Percentiles rank a stretch among this genome's conserved stretches.
Evolutionary conservation across 37 sponge, comb jelly and placozoan species (phyloP).

Genomic region (Geodia barretti): DNA sequence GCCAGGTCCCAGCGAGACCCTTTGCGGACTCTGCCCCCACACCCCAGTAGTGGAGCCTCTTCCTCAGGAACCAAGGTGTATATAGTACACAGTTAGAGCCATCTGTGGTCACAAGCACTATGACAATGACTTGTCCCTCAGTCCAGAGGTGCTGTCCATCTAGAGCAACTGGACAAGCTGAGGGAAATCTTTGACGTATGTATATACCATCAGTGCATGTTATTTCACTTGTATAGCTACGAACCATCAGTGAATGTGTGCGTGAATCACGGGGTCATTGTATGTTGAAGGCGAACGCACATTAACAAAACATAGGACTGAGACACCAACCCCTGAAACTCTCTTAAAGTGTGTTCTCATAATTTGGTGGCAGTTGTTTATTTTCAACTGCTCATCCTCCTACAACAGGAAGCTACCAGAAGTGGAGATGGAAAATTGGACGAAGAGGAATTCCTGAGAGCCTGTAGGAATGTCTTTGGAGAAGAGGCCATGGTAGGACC

Average conservation of each 20-base stretch:
- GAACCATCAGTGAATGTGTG: too few species aligned
- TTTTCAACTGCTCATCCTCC: neutral
- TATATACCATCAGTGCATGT: neutral
- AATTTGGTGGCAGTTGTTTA: neutral
- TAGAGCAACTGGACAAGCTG: slow-evolving; percentile 29
- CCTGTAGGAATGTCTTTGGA: slow-evolving; percentile 51
- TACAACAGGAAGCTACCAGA: slow-evolving; percentile 10
- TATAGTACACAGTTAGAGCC: neutral
- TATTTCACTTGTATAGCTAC: too few species aligned
- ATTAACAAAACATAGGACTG: too few species aligned
- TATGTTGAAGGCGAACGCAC: too few species aligned
- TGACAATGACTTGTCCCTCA: neutral
- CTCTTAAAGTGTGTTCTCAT: too few species aligned
- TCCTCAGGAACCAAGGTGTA: neutral
- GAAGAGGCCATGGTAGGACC: slow-evolving; percentile 42
- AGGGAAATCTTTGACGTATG: slow-evolving; percentile 44
- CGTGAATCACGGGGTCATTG: too few species aligned
- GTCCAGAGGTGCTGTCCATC: slow-evolving; percentile 46
- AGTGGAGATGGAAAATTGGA: slow-evolving; percentile 34
- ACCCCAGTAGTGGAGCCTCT: neutral
- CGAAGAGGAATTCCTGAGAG: slow-evolving; percentile 27
- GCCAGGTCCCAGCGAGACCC: neutral
- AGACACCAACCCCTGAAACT: too few species aligned
- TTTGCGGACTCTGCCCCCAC: neutral
- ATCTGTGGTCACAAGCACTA: neutral